Conservation (phyloP, 2,888 invertebrate species). For the Watsonalla cultraria region DNA sequence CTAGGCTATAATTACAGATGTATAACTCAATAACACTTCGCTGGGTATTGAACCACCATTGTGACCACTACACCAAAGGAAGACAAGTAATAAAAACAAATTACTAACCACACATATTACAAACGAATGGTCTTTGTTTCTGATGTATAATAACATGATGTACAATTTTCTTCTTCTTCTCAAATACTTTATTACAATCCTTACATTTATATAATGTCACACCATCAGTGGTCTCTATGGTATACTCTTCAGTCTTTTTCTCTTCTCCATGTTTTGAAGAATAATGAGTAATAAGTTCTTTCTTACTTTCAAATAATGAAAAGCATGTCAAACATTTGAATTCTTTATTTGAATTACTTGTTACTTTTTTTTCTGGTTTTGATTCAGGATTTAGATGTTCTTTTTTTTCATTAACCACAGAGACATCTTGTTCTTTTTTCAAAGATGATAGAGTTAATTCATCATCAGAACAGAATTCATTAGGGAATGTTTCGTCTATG, state of each 20-base stretch:
- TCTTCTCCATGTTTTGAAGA: constrained; percentile 22
- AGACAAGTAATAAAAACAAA: constrained; percentile 1
- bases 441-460: constrained; percentile 2
- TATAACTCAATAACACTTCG: too few relatives aligned
- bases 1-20: too few relatives aligned
- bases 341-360: constrained; percentile 5
- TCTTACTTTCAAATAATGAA: constrained; percentile 22
- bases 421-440: constrained; percentile 1
- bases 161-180: constrained; percentile 30
- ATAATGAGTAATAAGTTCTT: constrained; percentile 42
- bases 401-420: constrained; percentile 8
- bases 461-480: not conserved
- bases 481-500: not conserved
- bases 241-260: constrained; percentile 14
- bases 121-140: constrained; percentile 46
- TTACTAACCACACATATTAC: constrained; percentile 63
- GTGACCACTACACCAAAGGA: too few relatives aligned
- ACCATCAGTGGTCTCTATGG: constrained; percentile 10
- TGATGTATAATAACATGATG: constrained; percentile 41
- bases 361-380: not conserved
- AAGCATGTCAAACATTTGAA: constrained; percentile 46
- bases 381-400: constrained; percentile 6
- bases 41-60: too few relatives aligned
- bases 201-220: constrained; percentile 38
- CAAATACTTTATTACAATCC: constrained; percentile 37